Percentiles rank a stretch among this genome's conserved stretches.
Evolutionary conservation across 2,113 vertebrate species (phyloP).

Genomic region (Brachypodius melanocephalos): DNA sequence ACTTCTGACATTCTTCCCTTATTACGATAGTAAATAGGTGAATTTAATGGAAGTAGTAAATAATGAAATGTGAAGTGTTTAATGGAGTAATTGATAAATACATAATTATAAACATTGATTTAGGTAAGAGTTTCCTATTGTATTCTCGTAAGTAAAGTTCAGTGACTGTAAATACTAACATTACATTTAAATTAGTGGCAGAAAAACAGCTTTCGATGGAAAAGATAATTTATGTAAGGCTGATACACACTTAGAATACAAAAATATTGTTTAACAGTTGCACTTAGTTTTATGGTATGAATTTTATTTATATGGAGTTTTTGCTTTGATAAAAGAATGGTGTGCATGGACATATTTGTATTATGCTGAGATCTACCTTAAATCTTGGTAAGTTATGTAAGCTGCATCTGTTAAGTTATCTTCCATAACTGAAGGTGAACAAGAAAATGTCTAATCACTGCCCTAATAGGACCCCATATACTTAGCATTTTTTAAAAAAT

Average conservation of each 20-base stretch:
- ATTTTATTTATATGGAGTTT: not conserved
- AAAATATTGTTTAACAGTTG: not conserved
- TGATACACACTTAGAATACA: not conserved
- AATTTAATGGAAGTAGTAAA: not conserved
- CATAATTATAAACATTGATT: not conserved
- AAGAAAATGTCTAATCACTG: not conserved
- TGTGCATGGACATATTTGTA: not conserved
- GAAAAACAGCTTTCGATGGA: not conserved
- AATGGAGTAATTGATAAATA: slow-evolving; percentile 11
- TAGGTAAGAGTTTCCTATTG: not conserved
- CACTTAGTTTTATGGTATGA: not conserved
- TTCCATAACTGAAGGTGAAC: slow-evolving; percentile 12
- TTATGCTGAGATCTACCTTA: not conserved
- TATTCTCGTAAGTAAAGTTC: not conserved
- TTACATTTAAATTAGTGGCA: not conserved
- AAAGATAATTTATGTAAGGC: not conserved
- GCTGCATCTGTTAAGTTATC: not conserved
- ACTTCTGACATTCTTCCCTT: slow-evolving; percentile 25
- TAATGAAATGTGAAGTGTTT: slow-evolving; percentile 27
- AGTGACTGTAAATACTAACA: not conserved
- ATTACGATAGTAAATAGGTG: not conserved
- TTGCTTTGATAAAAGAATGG: not conserved
- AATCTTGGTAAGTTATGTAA: not conserved
- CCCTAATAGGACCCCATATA: not conserved
- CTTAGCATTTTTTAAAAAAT: not conserved